phyloP scores from a whole-genome alignment of 2,797 vertebrate species.

The Lepus oiostolus region DNA sequence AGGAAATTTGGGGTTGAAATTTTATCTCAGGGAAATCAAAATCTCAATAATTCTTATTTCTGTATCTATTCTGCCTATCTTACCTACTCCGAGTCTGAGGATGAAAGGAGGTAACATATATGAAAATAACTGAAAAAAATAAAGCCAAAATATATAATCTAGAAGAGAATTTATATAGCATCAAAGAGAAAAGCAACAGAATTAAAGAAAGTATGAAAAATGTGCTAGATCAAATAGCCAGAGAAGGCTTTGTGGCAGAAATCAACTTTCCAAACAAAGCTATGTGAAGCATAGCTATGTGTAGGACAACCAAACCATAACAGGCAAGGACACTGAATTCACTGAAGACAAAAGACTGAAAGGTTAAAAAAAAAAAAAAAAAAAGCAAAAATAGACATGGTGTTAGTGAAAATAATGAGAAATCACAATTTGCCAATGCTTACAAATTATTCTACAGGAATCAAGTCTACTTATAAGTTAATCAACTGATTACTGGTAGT shows the following conservation, averaged over 20 bases:
- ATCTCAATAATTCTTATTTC: constrained; percentile 42
- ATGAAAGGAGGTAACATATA: constrained; percentile 53
- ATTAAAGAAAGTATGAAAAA: not conserved
- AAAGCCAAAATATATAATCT: constrained; percentile 8
- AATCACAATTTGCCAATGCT: constrained; percentile 45
- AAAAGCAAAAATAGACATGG: constrained; percentile 35
- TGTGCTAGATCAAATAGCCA: not conserved
- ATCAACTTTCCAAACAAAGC: not conserved
- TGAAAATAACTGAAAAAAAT: constrained; percentile 19
- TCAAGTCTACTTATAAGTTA: constrained; percentile 38
- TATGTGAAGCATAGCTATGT: not conserved
- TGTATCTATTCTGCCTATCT: constrained; percentile 38
- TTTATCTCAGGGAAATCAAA: constrained; percentile 5
- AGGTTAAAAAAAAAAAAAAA: not conserved
- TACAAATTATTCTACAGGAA: constrained; percentile 58
- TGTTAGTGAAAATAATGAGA: constrained; percentile 50
- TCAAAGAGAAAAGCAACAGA: constrained; percentile 27
- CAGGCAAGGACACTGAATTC: not conserved
- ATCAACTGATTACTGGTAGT: constrained; percentile 3
- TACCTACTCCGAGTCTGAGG: not conserved
- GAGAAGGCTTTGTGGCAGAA: constrained; percentile 10
- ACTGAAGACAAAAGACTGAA: constrained; percentile 28
- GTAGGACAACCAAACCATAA: constrained; percentile 43
- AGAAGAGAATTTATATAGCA: constrained; percentile 43
- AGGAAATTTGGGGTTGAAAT: constrained; percentile 24